These are phyloP conservation scores for Eulemur mongoz DNA, from an alignment of 2,797 vertebrate species.

Conservation along the genomic window DNA sequence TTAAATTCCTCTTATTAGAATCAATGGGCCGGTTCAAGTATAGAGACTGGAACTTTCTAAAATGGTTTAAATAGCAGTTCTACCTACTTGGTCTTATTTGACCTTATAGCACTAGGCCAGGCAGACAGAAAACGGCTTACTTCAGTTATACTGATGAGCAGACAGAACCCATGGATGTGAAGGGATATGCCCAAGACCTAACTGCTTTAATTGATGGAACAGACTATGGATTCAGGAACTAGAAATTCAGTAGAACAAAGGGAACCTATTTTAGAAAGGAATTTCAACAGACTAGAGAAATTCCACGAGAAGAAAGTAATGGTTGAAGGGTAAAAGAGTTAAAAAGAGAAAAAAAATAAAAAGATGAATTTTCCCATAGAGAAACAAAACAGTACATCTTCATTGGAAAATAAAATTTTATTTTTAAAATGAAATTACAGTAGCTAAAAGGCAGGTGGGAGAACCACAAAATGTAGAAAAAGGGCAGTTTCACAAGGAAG, in stretches of 20 bases:
- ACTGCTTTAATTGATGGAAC: not conserved
- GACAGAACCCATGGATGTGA: not conserved
- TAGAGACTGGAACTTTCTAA: conserved; percentile 19
- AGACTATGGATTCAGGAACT: not conserved
- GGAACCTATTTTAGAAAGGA: not conserved
- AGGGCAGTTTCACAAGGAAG: not conserved
- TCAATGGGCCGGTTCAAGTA: not conserved
- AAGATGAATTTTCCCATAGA: not conserved
- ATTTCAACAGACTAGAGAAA: not conserved
- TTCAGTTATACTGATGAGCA: not conserved
- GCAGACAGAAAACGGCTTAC: not conserved
- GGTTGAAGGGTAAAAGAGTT: not conserved
- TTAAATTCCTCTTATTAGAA: not conserved
- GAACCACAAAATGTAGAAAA: not conserved
- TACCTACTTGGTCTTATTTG: not conserved
- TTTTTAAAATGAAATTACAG: not conserved
- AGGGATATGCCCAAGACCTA: not conserved
- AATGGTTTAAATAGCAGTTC: not conserved
- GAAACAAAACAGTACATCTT: not conserved
- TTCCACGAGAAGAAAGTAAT: not conserved
- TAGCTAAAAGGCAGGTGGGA: not conserved
- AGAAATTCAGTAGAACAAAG: not conserved
- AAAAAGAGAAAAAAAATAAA: not conserved
- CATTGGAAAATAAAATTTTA: not conserved
- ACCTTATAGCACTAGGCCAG: not conserved